phyloP scores from a whole-genome alignment of 2,888 invertebrate genomes.

The Diaphora mendica region DNA sequence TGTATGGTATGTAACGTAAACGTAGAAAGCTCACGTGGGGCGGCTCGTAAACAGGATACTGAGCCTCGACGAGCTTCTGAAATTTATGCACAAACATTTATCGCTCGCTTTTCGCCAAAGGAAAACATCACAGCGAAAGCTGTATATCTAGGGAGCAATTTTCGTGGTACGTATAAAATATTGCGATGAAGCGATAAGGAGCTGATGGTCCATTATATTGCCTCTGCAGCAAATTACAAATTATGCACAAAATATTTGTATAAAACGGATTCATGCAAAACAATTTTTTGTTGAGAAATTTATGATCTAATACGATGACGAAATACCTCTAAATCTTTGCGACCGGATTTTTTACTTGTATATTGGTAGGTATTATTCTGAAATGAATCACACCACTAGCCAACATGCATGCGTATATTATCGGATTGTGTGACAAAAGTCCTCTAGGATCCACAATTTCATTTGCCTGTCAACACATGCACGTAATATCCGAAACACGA shows the following conservation, averaged over 20 bases:
- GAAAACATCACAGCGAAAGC: constrained; percentile 49
- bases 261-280: neutral
- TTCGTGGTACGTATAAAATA: constrained; percentile 51
- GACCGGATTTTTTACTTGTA: neutral
- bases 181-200: constrained; percentile 47
- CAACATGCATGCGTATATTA: constrained; percentile 15
- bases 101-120: constrained; percentile 59
- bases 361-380: constrained; percentile 1
- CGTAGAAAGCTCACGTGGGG: constrained; percentile 53
- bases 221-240: constrained; percentile 18
- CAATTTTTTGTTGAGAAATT: neutral
- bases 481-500: constrained; percentile 35
- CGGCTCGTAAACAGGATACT: constrained; percentile 55
- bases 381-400: neutral
- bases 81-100: constrained; percentile 71
- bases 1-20: constrained; percentile 30
- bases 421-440: constrained; percentile 26
- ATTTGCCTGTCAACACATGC: constrained; percentile 27
- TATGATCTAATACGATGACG: too few species aligned
- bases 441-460: constrained; percentile 24
- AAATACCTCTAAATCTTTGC: neutral
- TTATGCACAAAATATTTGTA: constrained; percentile 10
- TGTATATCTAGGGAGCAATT: constrained; percentile 54
- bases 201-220: constrained; percentile 37
- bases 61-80: constrained; percentile 61